Evolutionary conservation across 2,888 invertebrate genomes (phyloP), one percentile per base, ranked within the genome.

Genomic region (Chrysolina oricalcia): DNA sequence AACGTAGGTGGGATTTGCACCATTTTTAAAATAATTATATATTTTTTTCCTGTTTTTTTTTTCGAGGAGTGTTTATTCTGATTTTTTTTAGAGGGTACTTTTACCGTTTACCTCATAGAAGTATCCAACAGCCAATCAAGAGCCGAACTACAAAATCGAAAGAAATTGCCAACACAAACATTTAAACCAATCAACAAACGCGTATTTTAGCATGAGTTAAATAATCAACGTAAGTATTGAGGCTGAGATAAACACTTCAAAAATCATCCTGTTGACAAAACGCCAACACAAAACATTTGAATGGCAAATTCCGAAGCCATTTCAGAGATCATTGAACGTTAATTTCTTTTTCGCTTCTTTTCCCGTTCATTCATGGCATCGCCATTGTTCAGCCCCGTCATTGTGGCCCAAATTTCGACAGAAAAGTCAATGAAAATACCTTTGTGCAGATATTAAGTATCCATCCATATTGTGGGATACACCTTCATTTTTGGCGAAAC

Each of bases 341-440:
- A 53, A 68, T 68, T 68, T 56, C 17, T 50, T 46, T 67, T 67
- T 67, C 19, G n/a, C 59, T 17, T 35, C 59, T 59, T 27, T 59
- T 59, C 4, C 4, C 53, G 21, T 53, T 59, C 59, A 35, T 68
- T 68, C 68, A 68, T 66, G 19, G n/a, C n/a, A 56, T 53, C 40
- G 19, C 21, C 53, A 53, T 68, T 68, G 68, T 68, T 56, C 68
- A 15, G 17, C 19, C 43, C 53, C 40, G 35, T 35, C 56, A 68
- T 68, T 68, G 68, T 68, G 56, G 68, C 19, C 53, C 50, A 48
- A 68, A 68, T 53, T 68, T 56, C 40, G 68, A 48, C 68, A 68
- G 53, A 64, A 70, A 75, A 75, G 75, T 75, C 75, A 75, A 75
- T 73, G 75, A 75, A 75, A 75, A 72, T 68, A 72, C 70, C 66